Evolutionary conservation across 2,113 vertebrate genomes (phyloP), one percentile per base, ranked within the genome.

Genomic region (Plectropomus leopardus): DNA sequence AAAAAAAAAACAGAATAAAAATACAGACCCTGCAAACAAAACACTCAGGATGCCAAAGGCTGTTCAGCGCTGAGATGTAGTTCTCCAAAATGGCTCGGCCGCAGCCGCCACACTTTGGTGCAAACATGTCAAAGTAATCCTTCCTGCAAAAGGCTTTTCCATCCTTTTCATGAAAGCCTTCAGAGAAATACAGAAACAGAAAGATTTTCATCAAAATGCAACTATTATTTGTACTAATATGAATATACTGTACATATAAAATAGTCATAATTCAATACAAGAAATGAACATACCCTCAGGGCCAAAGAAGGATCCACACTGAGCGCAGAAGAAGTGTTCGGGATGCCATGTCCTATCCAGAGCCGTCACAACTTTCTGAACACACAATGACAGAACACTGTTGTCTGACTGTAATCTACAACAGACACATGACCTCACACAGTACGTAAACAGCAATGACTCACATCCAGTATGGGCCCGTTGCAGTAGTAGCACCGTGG

Each of bases 111-210:
- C 98, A 99, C 87, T 99, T 99, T 3, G 98, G 98, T 1, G 98
- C 98, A 48, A 99, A 99, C 96, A 99, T 98, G 84, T 99, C 98
- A 1, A 99, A 99, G 94, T 99, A 99, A 93, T 99, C 98, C 91
- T 98, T 99, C 88, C 97, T 96, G 89, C 98, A 99, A 71, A 97
- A 99, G 0, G 98, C 98, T 83, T 99, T 99, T 72, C 98, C 98
- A 0, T 99, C 98, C 80, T 98, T 98, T 95, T 99, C 98, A 2
- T 99, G 98, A 89, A 99, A 99, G 32, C 98, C 98, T 99, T 90
- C 15, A 71, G 5, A 16, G 16, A 7, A 57, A 55, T 55, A 47
- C 36, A 40, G 36, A 80, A 0, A 77, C 0, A 55, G 21, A 9
- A 8, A 76, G 5, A 67, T 54, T 67, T 51, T 21, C 26, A 23